Conservation (phyloP, 1,140 invertebrate genomes). For the Formica selysi region DNA sequence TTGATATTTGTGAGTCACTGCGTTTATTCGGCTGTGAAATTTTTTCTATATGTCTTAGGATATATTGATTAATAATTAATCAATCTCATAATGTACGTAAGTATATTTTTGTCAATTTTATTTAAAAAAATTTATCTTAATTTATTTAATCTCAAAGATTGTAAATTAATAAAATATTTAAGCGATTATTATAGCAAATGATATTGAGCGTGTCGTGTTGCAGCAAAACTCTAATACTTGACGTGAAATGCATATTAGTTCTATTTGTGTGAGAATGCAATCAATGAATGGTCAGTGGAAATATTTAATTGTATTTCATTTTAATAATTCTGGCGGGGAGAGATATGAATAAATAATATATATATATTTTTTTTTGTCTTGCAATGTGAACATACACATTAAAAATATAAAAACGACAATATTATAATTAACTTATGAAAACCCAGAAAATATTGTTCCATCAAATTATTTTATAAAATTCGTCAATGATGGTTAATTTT, state of each 20-base stretch:
- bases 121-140: neutral
- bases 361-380: slow-evolving; percentile 5
- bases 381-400: neutral
- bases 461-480: slow-evolving; percentile 20
- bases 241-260: neutral
- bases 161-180: slow-evolving; percentile 3
- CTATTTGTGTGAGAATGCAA: neutral
- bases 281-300: neutral
- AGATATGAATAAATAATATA: slow-evolving; percentile 8
- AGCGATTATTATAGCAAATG: neutral
- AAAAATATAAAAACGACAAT: slow-evolving; percentile 49
- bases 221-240: slow-evolving; percentile 1
- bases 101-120: neutral
- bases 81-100: neutral
- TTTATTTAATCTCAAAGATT: slow-evolving; percentile 1
- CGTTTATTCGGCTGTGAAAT: slow-evolving; percentile 1
- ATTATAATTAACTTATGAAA: slow-evolving; percentile 33
- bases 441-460: neutral
- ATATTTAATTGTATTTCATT: neutral
- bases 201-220: slow-evolving; percentile 34
- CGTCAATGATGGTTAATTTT: slow-evolving; percentile 18
- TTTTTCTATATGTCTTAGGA: neutral
- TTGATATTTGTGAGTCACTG: neutral
- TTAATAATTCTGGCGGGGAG: neutral
- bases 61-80: slow-evolving; percentile 31